phyloP scores from a whole-genome alignment of 2,888 invertebrate genomes.

The Acrobasis suavella region DNA sequence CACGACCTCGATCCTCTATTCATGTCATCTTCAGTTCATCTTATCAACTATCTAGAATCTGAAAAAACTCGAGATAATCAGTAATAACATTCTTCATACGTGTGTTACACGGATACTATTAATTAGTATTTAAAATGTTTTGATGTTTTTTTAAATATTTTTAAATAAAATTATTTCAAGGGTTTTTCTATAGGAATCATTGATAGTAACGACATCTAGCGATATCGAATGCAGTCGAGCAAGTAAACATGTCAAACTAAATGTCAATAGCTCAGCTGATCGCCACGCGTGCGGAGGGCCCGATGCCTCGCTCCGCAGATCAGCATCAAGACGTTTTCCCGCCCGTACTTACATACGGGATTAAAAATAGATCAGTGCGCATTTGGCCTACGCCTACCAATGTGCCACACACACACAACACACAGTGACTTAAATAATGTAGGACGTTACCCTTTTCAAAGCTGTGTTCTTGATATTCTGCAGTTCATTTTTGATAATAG shows the following conservation, averaged over 20 bases:
- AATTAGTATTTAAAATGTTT: neutral
- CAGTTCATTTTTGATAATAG: conserved; percentile 97
- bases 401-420: conserved; percentile 55
- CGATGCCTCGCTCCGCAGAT: conserved; percentile 46
- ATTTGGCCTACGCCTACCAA: conserved; percentile 66
- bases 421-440: conserved; percentile 66
- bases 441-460: conserved; percentile 94
- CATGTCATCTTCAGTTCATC: conserved; percentile 16
- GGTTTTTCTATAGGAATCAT: conserved; percentile 40
- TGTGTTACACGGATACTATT: neutral
- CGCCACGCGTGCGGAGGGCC: conserved; percentile 58
- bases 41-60: conserved; percentile 12
- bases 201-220: conserved; percentile 67
- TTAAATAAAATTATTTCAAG: conserved; percentile 18
- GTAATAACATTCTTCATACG: neutral
- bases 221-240: conserved; percentile 48
- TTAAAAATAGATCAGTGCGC: conserved; percentile 78
- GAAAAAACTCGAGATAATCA: conserved; percentile 15
- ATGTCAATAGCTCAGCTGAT: conserved; percentile 79
- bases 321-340: conserved; percentile 58
- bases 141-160: neutral
- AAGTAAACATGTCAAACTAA: conserved; percentile 76
- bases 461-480: conserved; percentile 99
- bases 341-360: conserved; percentile 50
- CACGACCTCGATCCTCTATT: conserved; percentile 4